Evolutionary conservation across 2,888 invertebrate species (phyloP).

Genomic region (Stomorhina lunata): DNA sequence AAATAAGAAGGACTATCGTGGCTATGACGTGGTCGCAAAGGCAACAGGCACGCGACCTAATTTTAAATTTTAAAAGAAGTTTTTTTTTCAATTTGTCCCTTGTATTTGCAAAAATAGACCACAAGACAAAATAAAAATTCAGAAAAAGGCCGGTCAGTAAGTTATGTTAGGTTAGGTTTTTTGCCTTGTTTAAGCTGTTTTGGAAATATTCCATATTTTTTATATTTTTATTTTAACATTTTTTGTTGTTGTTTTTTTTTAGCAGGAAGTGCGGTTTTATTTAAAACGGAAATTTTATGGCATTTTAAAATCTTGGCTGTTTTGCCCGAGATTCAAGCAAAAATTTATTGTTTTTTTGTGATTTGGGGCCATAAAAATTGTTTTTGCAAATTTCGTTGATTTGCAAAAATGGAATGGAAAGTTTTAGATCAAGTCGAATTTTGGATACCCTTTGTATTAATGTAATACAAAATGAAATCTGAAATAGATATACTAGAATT

Average conservation of each 20-base stretch:
- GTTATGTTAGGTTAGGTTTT: constrained; percentile 51
- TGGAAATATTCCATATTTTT: constrained; percentile 1
- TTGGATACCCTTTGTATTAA: not conserved
- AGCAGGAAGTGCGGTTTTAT: constrained; percentile 56
- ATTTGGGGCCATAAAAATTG: constrained; percentile 56
- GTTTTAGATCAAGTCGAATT: not conserved
- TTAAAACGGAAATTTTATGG: constrained; percentile 60
- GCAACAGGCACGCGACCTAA: constrained; percentile 61
- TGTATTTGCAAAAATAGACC: constrained; percentile 28
- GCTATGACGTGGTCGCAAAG: constrained; percentile 26
- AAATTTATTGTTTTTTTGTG: not conserved
- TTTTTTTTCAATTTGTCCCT: not conserved
- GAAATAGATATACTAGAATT: too few relatives aligned
- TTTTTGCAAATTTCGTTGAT: constrained; percentile 46
- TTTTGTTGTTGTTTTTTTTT: not conserved
- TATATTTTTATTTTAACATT: not conserved
- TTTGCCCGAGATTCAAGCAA: constrained; percentile 40
- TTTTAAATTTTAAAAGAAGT: not conserved
- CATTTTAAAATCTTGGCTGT: constrained; percentile 45
- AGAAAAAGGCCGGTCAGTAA: constrained; percentile 41
- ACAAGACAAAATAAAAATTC: not conserved
- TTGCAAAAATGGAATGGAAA: not conserved
- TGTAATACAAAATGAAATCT: not conserved
- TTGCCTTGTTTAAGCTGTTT: not conserved
- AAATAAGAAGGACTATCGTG: not conserved